Percentiles rank a stretch among this genome's conserved stretches.
Evolutionary conservation across 2,888 invertebrate genomes (phyloP).

Genomic region (Tetragonula carbonaria): DNA sequence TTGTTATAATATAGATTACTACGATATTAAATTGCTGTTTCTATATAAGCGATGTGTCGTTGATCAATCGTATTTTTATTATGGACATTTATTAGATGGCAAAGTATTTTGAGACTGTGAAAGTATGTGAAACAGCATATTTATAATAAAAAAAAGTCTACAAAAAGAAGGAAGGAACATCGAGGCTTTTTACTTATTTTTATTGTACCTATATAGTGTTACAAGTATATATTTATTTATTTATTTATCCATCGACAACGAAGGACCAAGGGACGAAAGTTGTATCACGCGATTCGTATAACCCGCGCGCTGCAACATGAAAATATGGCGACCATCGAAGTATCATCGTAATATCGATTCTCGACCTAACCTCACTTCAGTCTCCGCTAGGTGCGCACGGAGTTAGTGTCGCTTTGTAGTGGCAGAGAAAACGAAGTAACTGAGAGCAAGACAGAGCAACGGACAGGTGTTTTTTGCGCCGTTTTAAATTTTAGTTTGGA

Average conservation of each 20-base stretch:
- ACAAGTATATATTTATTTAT: not conserved
- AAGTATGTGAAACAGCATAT: slow-evolving; percentile 21
- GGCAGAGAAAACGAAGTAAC: slow-evolving; percentile 51
- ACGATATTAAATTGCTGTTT: slow-evolving; percentile 29
- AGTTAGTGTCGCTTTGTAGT: slow-evolving; percentile 61
- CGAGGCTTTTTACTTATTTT: slow-evolving; percentile 16
- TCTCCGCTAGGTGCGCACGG: slow-evolving; percentile 70
- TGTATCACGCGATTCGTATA: slow-evolving; percentile 38
- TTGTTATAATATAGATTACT: slow-evolving; percentile 15
- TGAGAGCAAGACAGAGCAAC: slow-evolving; percentile 50
- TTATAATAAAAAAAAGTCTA: slow-evolving; percentile 27
- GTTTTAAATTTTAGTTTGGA: slow-evolving; percentile 14
- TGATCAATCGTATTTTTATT: slow-evolving; percentile 35
- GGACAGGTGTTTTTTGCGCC: slow-evolving; percentile 68
- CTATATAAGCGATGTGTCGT: slow-evolving; percentile 8
- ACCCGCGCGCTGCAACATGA: slow-evolving; percentile 54
- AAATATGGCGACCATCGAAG: slow-evolving; percentile 47
- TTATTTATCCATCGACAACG: not conserved
- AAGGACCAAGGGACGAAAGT: not conserved
- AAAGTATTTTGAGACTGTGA: slow-evolving; percentile 37
- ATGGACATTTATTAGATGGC: slow-evolving; percentile 12
- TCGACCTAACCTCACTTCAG: slow-evolving; percentile 70
- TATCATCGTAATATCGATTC: slow-evolving; percentile 49
- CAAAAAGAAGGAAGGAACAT: slow-evolving; percentile 24
- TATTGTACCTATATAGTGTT: slow-evolving; percentile 9